Conservation (phyloP, 2,113 vertebrate genomes). For the Todiramphus chloris region DNA sequence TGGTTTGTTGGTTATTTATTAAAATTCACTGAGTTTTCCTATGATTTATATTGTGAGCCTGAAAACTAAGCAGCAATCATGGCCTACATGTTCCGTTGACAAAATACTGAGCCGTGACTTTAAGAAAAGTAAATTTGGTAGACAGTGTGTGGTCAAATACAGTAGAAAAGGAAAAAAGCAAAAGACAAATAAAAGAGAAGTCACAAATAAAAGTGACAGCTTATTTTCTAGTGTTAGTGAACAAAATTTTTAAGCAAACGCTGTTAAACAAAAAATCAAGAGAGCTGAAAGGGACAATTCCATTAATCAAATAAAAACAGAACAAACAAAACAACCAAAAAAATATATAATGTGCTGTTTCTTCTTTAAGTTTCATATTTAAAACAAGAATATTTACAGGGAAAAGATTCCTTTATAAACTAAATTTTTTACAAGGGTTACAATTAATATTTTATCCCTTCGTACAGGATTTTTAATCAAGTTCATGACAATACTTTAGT, state of each 20-base stretch:
- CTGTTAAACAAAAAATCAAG: neutral
- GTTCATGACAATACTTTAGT: neutral
- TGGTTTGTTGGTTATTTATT: neutral
- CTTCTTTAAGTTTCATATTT: neutral
- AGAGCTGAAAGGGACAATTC: neutral
- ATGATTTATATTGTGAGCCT: neutral
- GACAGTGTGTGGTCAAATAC: neutral
- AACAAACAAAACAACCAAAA: neutral
- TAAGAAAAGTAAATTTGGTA: neutral
- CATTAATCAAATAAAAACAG: neutral
- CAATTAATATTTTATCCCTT: neutral
- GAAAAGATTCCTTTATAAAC: neutral
- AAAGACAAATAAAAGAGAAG: neutral
- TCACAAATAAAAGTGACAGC: neutral
- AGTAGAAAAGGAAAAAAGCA: neutral
- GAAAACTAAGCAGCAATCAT: neutral
- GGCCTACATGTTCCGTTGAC: neutral
- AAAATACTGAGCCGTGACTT: neutral
- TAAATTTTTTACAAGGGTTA: neutral
- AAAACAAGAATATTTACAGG: neutral
- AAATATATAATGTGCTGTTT: neutral
- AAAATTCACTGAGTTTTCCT: neutral
- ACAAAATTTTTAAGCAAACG: neutral
- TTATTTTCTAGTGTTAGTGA: neutral
- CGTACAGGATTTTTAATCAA: neutral